Base-by-base conservation (phyloP, 2,113 vertebrate genomes). In the Corvus cornix region DNA sequence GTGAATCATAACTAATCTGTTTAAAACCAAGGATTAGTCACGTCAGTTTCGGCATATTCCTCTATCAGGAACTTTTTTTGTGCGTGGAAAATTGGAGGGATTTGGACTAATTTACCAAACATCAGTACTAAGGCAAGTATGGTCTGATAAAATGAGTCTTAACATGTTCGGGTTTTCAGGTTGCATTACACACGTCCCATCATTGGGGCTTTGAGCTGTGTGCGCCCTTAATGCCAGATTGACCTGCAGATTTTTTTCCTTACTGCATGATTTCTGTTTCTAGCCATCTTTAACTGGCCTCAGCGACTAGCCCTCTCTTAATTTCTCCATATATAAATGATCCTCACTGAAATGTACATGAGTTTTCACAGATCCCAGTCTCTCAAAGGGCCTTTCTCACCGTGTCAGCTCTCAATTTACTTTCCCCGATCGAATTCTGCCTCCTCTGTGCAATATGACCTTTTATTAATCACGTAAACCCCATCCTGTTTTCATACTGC, bases 1-100 rank as follows among this genome's bases (percentile, higher is more conserved):
- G 83, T 85, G 96, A 97, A 93, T 97, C 96, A 91, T 80, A 95
- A 62, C 94, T 97, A 97, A 97, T 97, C 95, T 93, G 73, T 89
- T 93, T 95, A 94, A 96, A 94, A 90, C 85, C 83, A 48, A 82
- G 59, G 94, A 96, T 97, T 97, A 97, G 94, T 96, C 87, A 95
- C 51, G 58, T 95, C 87, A 69, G 64, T 96, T 95, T 94, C 55
- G 4, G 72, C 68, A 53, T 95, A 76, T 66, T 95, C 49, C 60
- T 79, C 62, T 84, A 84, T 84, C 53, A 37, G 77, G 69, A 94
- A 87, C 41, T 56, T 87, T 84, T 82, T 87, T 48, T 76, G 64
- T 89, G 86, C 48, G 41, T 94, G 77, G 88, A 92, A 83, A 93
- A 95, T 94, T 67, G 37, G 56, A 58, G 68, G 84, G 93, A 96